Base-by-base conservation (phyloP, 2,113 vertebrate species). In the Chroicocephalus ridibundus region DNA sequence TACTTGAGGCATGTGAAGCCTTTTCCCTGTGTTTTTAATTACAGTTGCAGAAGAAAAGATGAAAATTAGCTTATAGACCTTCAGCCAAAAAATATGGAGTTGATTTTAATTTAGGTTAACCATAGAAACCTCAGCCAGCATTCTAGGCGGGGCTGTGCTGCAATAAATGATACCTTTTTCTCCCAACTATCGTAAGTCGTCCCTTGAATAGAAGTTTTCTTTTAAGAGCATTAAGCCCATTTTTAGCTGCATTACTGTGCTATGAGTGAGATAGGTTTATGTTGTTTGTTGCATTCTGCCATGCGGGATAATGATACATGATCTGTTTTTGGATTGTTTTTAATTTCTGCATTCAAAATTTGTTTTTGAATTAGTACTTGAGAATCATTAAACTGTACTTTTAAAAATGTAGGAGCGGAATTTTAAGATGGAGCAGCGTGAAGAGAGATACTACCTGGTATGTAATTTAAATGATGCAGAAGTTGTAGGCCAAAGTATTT, bases 41-140 rank as follows among this genome's bases (percentile, higher is more conserved):
- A 72, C 18, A 64, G 72, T 71, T 69, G 42, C 57, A 93, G 92
- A 93, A 80, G 52, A 84, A 95, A 96, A 94, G 52, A 65, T 54
- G 79, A 95, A 86, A 95, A 94, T 89, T 83, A 82, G 60, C 74
- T 92, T 86, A 55, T 66, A 93, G 74, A 96, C 36, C 22, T 95
- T 83, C 75, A 86, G 71, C 85, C 72, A 96, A 91, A 91, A 88
- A 94, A 86, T 66, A 58, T 29, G 60, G 74, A 93, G 82, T 88
- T 93, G 62, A 96, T 95, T 97, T 96, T 94, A 82, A 91, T 97
- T 96, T 97, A 91, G 77, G 88, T 96, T 97, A 95, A 64, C 77
- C 66, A 71, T 82, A 58, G 93, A 95, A 97, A 95, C 90, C 78
- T 94, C 78, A 92, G 62, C 72, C 76, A 87, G 80, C 52, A 38